Evolutionary conservation across 2,113 vertebrate species (phyloP), one percentile per base, ranked within the genome.

Genomic region (Bostrychus sinensis): DNA sequence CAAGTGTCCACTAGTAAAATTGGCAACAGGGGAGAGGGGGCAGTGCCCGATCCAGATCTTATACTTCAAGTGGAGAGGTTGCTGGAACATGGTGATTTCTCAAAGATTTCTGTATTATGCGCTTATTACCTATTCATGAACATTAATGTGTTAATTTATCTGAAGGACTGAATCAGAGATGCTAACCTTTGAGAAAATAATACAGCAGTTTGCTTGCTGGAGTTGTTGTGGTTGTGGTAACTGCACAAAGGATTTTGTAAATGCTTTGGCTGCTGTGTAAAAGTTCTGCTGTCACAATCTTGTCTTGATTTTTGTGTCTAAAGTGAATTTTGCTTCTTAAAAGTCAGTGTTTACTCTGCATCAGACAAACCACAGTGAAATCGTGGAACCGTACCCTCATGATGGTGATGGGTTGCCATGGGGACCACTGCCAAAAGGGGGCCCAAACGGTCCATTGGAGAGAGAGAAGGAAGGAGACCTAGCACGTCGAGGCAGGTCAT

Each of bases 361-460:
- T 70, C 71, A 71, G 72, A 84, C 79, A 81, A 77, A 73, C 71
- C 32, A 26, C 71, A 84, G 83, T 84, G 82, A 79, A 86, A 83
- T 84, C 78, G 77, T 73, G 82, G 86, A 72, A 84, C 65, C 75
- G 57, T 84, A 82, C 78, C 38, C 83, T 62, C 56, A 78, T 77
- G 72, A 88, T 80, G 77, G 73, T 75, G 81, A 83, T 36, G n/a
- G 66, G 88, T 88, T 88, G 83, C 83, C 72, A 88, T 88, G 86
- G 85, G 77, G 83, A 87, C 66, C 25, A 61, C 69, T 77, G 80
- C 78, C 80, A 87, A 87, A 70, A 26, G 4, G 70, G 83, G 85
- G 71, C 78, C 80, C 75, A 73, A 77, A 75, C 57, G 36, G 58
- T 84, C 68, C 72, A 71, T 65, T n/a, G 63, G 78, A 51, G 57